A percentile compares a stretch with the other conserved stretches of the same genome.
Conservation (phyloP, 1,140 invertebrate genomes). For the Triops longicaudatus region DNA sequence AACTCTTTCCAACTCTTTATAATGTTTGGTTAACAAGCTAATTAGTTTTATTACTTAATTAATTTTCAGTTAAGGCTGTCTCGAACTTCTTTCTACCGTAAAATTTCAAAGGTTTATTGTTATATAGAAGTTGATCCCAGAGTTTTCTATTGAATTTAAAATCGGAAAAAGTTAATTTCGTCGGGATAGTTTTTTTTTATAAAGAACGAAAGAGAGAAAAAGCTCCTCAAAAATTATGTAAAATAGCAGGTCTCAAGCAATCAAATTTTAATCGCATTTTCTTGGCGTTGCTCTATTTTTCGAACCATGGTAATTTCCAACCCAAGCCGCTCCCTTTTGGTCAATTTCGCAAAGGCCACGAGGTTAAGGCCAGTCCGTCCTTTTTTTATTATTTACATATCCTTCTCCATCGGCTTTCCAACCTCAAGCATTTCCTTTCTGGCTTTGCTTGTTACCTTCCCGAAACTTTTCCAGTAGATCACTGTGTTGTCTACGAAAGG, state of each 20-base stretch:
- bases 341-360: constrained; percentile 8
- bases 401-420: not conserved
- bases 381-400: not conserved
- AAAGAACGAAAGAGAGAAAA: not conserved
- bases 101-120: too few species aligned
- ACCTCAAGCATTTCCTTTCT: not conserved
- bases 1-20: not conserved
- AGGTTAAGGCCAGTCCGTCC: not conserved
- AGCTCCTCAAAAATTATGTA: not conserved
- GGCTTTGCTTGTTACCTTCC: not conserved
- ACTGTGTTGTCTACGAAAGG: too few species aligned
- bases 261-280: not conserved
- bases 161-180: too few species aligned
- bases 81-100: too few species aligned
- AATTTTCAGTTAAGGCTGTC: not conserved
- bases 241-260: not conserved
- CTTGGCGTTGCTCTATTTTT: not conserved
- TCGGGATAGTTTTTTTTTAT: too few species aligned
- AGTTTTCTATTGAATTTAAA: too few species aligned
- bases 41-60: constrained; percentile 16
- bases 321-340: not conserved
- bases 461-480: not conserved
- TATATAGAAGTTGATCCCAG: too few species aligned
- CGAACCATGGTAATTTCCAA: not conserved
- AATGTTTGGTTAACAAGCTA: not conserved